Percentiles rank a stretch among this genome's conserved stretches.
Evolutionary conservation across 2,113 vertebrate genomes (phyloP).

Genomic region (Phalacrocorax aristotelis): DNA sequence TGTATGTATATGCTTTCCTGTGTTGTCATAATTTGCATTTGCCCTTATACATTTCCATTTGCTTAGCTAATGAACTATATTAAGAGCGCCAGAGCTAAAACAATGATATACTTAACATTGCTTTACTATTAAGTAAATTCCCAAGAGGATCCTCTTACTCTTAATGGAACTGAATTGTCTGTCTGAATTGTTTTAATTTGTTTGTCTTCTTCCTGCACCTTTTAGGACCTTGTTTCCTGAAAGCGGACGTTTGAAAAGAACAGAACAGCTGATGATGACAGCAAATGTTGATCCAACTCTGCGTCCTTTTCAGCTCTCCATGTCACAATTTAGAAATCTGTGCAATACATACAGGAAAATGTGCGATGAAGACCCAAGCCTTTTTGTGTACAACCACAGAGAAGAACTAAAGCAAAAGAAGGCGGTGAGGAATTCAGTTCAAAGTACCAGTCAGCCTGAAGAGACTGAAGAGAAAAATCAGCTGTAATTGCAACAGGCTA

Average conservation of each 20-base stretch:
- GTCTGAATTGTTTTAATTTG: neutral
- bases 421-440: neutral
- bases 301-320: constrained; percentile 83
- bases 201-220: neutral
- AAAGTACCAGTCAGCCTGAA: neutral
- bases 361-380: constrained; percentile 78
- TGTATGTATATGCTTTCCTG: neutral
- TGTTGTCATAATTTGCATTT: neutral
- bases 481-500: neutral
- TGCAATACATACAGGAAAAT: constrained; percentile 83
- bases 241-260: constrained; percentile 76
- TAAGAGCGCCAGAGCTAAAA: neutral
- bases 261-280: constrained; percentile 78
- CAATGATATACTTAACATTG: neutral
- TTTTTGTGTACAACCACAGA: constrained; percentile 85
- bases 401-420: constrained; percentile 82
- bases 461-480: neutral
- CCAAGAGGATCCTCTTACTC: neutral
- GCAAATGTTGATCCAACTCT: constrained; percentile 89
- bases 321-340: constrained; percentile 84
- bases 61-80: neutral
- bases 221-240: constrained; percentile 91
- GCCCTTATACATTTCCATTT: neutral
- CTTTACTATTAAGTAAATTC: neutral
- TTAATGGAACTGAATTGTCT: neutral